phyloP scores from a whole-genome alignment of 1,140 invertebrate species.

The Calosoma granatense region DNA sequence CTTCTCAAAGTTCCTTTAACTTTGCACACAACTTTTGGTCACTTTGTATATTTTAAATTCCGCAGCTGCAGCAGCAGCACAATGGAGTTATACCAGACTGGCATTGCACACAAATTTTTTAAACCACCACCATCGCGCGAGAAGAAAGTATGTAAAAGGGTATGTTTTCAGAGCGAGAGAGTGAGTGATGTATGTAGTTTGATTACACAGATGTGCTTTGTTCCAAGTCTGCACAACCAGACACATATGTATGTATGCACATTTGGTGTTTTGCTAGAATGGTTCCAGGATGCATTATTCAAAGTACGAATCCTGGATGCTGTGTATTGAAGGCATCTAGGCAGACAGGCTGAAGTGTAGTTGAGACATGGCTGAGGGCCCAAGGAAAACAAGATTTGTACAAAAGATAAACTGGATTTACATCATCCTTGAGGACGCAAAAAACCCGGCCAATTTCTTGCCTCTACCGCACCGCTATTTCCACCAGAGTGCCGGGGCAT shows the following conservation, averaged over 20 bases:
- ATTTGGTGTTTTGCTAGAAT: background rate
- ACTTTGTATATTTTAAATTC: constrained; percentile 3
- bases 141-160: background rate
- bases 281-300: background rate
- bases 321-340: no score
- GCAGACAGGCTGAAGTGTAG: background rate
- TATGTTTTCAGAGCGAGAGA: background rate
- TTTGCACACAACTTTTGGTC: background rate
- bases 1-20: background rate
- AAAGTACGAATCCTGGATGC: no score
- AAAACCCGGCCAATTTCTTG: constrained; percentile 2
- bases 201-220: background rate
- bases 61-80: no score
- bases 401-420: constrained; percentile 8
- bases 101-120: background rate
- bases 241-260: background rate
- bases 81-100: background rate
- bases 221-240: background rate
- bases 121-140: no score
- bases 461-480: background rate
- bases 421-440: background rate
- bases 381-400: constrained; percentile 4
- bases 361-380: background rate
- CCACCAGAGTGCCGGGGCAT: background rate
- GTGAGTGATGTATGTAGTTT: no score